Base-by-base conservation (phyloP, 2,113 vertebrate species). In the Podarcis raffonei region DNA sequence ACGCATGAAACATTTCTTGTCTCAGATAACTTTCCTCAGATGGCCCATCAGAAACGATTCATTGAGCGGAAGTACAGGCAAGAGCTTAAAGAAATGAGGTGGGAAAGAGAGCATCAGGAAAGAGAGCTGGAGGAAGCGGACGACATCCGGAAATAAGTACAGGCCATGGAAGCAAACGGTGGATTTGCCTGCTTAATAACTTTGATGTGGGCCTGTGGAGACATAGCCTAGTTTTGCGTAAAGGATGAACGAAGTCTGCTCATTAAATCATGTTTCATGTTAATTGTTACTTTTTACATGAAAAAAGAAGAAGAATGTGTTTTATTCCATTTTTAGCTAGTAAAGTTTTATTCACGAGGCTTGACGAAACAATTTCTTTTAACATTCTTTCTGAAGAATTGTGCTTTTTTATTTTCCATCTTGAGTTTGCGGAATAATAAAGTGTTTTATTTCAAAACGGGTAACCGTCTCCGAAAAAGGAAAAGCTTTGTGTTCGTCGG, bases 21-120 rank as follows among this genome's bases (percentile, higher is more conserved):
- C 90, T 93, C 97, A 99, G 99, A 99, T 98, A 99, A 99, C 98
- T 99, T 99, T 96, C 99, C 99, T 94, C 99, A 99, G 98, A 99
- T 99, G 99, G 98, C 99, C 95, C 98, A 99, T 98, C 99, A 99
- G 98, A 99, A 99, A 96, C 99, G 99, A 94, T 99, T 99, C 98
- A 99, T 99, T 96, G 99, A 99, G 97, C 98, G 99, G 95, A 99
- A 99, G 94, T 99, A 99, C 97, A 96, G 99, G 88, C 99, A 99
- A 96, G 99, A 99, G 97, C 97, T 99, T 96, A 99, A 98, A 97
- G 99, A 99, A 98, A 98, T 99, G 98, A 98, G 99, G 96, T 98
- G 98, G 94, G 98, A 99, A 97, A 97, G 98, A 91, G 99, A 99
- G 93, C 97, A 98, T 90, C 98, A 99, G 93, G 98, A 99, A 96